Evolutionary conservation across 2,888 invertebrate genomes (phyloP), one percentile per base, ranked within the genome.

Genomic region (Torymus texanus): DNA sequence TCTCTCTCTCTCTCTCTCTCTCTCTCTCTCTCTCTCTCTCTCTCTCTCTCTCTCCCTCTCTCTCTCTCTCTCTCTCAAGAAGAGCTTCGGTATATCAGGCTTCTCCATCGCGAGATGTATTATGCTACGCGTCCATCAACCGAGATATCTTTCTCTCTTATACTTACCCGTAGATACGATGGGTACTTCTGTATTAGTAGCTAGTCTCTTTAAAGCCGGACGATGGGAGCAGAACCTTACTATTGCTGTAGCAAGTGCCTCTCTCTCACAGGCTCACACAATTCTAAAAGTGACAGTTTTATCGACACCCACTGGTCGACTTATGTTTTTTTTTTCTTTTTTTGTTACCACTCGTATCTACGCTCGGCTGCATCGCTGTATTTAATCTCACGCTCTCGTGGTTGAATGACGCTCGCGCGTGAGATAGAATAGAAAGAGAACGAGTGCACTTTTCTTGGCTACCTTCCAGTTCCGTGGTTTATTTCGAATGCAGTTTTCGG

Each of bases 401-500:
- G 55, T 24, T 24, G 55, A 53, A 21, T 14, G 14, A 24, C 14
- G 63, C 67, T 67, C 67, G 55, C 14, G 55, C 67, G 67, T 24
- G 67, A 67, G 67, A 67, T 67, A 55, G 21, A 41, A 41, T 41
- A 41, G 41, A 41, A 41, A 41, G 41, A 41, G 8, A 41, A 41
- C 41, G 41, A 41, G n/a, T n/a, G 67, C 18, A 66, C 81, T 82
- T 82, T 81, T 84, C 83, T 87, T 86, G 86, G 86, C 84, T 82
- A 82, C 68, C 82, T 82, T 85, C 85, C 84, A 87, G 84, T 83
- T 55, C 56, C 82, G 78, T 78, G 82, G 83, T 85, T 83, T 85
- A 86, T 85, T 86, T 86, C 85, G 84, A 70, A 85, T 84, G 85
- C 85, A 83, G 81, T 83, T 74, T 70, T 79, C 80, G 70, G 79